phyloP scores from a whole-genome alignment of 1,140 invertebrate species.

The Drosophila teissieri region DNA sequence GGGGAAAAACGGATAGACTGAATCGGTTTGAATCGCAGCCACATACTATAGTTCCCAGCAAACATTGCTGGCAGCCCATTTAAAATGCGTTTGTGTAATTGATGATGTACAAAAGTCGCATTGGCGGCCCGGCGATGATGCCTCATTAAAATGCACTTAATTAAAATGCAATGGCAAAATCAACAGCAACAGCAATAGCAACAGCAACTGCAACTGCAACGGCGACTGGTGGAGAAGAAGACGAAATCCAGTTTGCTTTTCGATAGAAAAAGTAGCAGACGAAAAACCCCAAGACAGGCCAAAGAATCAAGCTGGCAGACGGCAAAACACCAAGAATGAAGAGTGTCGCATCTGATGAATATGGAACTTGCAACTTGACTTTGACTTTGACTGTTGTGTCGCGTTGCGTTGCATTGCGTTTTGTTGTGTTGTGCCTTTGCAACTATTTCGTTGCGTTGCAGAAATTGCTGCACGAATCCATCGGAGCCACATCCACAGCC shows the following conservation, averaged over 20 bases:
- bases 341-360: slow-evolving; percentile 81
- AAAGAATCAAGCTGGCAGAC: slow-evolving; percentile 41
- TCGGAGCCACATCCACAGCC: slow-evolving; percentile 17
- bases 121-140: slow-evolving; percentile 56
- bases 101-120: slow-evolving; percentile 56
- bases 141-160: slow-evolving; percentile 82
- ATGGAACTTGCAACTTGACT: slow-evolving; percentile 72
- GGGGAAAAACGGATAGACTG: slow-evolving; percentile 6
- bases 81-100: slow-evolving; percentile 69
- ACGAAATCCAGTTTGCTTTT: slow-evolving; percentile 81
- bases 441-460: slow-evolving; percentile 75
- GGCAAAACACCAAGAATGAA: slow-evolving; percentile 65
- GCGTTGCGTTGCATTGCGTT: no score
- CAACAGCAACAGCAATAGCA: slow-evolving; percentile 59
- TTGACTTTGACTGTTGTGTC: slow-evolving; percentile 37
- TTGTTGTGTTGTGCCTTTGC: slow-evolving; percentile 38
- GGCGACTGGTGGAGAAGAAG: slow-evolving; percentile 43
- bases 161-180: slow-evolving; percentile 82
- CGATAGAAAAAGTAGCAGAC: slow-evolving; percentile 72
- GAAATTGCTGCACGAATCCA: slow-evolving; percentile 77
- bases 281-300: slow-evolving; percentile 77
- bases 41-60: slow-evolving; percentile 50
- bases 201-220: slow-evolving; percentile 53
- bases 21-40: slow-evolving; percentile 13
- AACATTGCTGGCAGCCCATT: slow-evolving; percentile 37